Evolutionary conservation across 2,797 vertebrate genomes (phyloP).

Genomic region (Xenops minutus): DNA sequence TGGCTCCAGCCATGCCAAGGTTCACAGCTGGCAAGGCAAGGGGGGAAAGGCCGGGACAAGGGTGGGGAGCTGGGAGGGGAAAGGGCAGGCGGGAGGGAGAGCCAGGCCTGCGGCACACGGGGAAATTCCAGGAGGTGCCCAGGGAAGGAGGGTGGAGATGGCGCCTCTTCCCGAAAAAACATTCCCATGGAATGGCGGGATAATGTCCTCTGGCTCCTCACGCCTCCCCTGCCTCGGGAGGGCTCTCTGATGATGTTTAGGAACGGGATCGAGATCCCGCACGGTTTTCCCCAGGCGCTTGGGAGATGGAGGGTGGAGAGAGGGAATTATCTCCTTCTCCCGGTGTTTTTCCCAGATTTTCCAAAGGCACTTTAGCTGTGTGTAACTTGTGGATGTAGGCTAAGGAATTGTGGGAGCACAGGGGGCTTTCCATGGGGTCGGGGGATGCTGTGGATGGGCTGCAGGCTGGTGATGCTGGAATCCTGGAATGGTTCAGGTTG

Average conservation of each 20-base stretch:
- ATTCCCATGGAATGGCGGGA: fast-evolving
- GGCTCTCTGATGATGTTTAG: not conserved
- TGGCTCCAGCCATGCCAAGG: slow-evolving; percentile 76
- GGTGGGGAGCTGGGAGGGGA: slow-evolving; percentile 1
- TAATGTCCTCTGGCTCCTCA: not conserved
- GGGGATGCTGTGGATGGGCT: not conserved
- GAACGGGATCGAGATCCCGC: too few species aligned
- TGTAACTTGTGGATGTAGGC: fast-evolving
- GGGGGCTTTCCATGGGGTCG: not conserved
- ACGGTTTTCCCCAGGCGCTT: fast-evolving
- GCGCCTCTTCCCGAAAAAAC: not conserved
- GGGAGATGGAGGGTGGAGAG: not conserved
- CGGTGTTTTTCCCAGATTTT: too few species aligned
- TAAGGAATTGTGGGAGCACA: not conserved
- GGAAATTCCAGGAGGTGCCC: not conserved
- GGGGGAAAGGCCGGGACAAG: slow-evolving; percentile 40
- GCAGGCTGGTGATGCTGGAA: not conserved
- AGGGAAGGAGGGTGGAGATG: not conserved
- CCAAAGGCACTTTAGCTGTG: not conserved
- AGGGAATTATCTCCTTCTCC: not conserved
- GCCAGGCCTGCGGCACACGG: not conserved
- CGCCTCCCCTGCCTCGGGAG: fast-evolving
- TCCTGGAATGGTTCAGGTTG: not conserved
- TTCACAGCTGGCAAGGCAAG: slow-evolving; percentile 77
- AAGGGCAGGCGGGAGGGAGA: not conserved